These are phyloP conservation scores for Leucophenga varia DNA, from an alignment of 1,140 invertebrate genomes.

Conservation along the genomic window DNA sequence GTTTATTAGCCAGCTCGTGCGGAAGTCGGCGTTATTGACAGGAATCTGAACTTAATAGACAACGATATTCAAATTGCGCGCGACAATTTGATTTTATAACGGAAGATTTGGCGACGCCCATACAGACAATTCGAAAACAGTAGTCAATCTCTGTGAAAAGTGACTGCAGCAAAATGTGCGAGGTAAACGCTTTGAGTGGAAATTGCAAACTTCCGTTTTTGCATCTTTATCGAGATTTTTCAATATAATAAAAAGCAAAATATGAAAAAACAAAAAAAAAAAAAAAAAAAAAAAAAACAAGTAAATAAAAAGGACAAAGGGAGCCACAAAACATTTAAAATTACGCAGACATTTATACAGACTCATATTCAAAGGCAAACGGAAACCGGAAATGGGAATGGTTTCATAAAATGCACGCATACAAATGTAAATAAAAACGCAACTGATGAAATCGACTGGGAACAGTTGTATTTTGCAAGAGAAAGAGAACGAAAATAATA, in stretches of 20 bases:
- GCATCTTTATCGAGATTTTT: slow-evolving; percentile 6
- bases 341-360: slow-evolving; percentile 36
- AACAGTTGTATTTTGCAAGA: too few species aligned
- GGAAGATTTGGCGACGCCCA: slow-evolving; percentile 17
- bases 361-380: slow-evolving; percentile 20
- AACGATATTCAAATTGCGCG: slow-evolving; percentile 24
- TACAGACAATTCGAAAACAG: too few species aligned
- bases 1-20: slow-evolving; percentile 39
- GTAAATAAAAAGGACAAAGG: slow-evolving; percentile 6
- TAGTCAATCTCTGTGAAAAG: too few species aligned
- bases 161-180: not conserved
- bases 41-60: slow-evolving; percentile 37
- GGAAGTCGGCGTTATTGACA: slow-evolving; percentile 34
- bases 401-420: slow-evolving; percentile 17
- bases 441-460: too few species aligned
- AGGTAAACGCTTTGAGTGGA: slow-evolving; percentile 22
- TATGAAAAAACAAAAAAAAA: slow-evolving; percentile 23
- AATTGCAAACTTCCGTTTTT: slow-evolving; percentile 42
- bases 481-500: too few species aligned
- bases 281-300: not conserved
- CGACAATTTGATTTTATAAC: slow-evolving; percentile 41
- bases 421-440: slow-evolving; percentile 12
- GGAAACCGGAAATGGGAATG: slow-evolving; percentile 52
- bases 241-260: slow-evolving; percentile 40
- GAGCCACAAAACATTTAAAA: slow-evolving; percentile 40